These are phyloP conservation scores for Leucosticte australis DNA, from an alignment of 2,113 vertebrate species.

Conservation along the genomic window DNA sequence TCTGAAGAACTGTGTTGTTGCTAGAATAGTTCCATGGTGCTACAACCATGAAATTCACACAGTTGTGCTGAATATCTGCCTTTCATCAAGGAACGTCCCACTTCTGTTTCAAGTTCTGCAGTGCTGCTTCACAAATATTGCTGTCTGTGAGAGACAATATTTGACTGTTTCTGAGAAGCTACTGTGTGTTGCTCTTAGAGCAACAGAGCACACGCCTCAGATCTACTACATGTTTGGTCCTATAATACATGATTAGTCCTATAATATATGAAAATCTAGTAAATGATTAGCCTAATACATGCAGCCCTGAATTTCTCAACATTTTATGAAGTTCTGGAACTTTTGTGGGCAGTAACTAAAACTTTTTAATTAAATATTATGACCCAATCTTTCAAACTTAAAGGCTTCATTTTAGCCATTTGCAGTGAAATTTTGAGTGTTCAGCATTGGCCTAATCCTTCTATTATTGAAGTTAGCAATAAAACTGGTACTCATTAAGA, in stretches of 20 bases:
- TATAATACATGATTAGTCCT: neutral
- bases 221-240: neutral
- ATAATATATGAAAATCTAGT: neutral
- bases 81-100: neutral
- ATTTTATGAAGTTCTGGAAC: neutral
- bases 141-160: neutral
- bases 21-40: neutral
- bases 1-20: neutral
- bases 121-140: neutral
- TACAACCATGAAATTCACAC: neutral
- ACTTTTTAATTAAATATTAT: neutral
- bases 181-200: accelerated
- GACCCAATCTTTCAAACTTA: neutral
- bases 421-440: neutral
- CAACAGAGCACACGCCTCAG: neutral
- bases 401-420: neutral
- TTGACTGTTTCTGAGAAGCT: neutral
- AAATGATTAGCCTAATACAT: neutral
- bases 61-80: neutral
- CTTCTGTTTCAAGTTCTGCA: neutral
- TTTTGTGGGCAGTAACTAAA: neutral
- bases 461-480: neutral
- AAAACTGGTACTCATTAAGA: neutral
- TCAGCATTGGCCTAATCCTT: neutral
- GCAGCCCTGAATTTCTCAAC: neutral